Percentiles rank a stretch among this genome's conserved stretches.
Conservation (phyloP, 35 echinoderm and acorn worm species). For the Diadema setosum region DNA sequence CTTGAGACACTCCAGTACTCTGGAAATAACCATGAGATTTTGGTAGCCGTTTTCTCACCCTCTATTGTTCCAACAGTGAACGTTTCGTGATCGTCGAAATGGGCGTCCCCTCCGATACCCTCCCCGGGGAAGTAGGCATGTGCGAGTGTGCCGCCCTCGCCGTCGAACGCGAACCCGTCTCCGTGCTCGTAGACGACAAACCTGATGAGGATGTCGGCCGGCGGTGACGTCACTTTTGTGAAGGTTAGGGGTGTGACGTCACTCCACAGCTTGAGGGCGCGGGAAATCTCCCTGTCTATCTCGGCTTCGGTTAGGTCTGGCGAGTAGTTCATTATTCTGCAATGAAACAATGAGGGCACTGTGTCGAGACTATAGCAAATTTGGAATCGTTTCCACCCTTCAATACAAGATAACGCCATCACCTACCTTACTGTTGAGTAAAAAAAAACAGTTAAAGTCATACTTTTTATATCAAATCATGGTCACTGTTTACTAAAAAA, state of each 20-base stretch:
- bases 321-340: conserved; percentile 61
- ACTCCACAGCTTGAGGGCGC: conserved; percentile 86
- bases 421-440: too few relatives aligned
- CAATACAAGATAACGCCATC: too few relatives aligned
- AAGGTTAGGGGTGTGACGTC: conserved; percentile 82
- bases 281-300: conserved; percentile 21
- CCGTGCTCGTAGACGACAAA: conserved; percentile 59
- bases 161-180: conserved; percentile 88
- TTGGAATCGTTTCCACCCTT: too few relatives aligned
- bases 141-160: conserved; percentile 78
- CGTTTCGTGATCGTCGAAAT: conserved; percentile 84
- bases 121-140: conserved; percentile 85
- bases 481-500: too few relatives aligned
- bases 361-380: too few relatives aligned
- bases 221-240: conserved; percentile 7
- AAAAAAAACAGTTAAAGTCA: too few relatives aligned
- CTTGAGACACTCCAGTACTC: too few relatives aligned
- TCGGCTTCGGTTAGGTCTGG: conserved; percentile 46
- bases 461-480: too few relatives aligned
- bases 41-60: too few relatives aligned
- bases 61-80: too few relatives aligned
- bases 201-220: conserved; percentile 76
- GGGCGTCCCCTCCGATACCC: conserved; percentile 82
- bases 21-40: too few relatives aligned
- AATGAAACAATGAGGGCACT: neutral